A percentile compares a stretch with the other conserved stretches of the same genome.
phyloP scores from a whole-genome alignment of 92 coral and sea anemone genomes.

The Epizoanthus rinbou region DNA sequence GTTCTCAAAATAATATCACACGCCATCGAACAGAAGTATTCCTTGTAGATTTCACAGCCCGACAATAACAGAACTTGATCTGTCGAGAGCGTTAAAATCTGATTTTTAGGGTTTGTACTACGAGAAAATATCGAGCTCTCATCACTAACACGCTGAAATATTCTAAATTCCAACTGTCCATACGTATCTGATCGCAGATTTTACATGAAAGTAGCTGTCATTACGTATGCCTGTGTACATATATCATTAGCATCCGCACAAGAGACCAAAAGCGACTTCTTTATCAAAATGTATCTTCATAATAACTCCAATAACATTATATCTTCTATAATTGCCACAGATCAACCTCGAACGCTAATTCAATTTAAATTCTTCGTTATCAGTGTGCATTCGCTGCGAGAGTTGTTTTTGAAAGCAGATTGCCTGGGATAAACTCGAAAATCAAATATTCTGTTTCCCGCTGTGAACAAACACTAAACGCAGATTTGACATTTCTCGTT shows the following conservation, averaged over 20 bases:
- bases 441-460: slow-evolving; percentile 13
- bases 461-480: slow-evolving; percentile 18
- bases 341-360: slow-evolving; percentile 9
- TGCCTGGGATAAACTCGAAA: neutral
- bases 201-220: slow-evolving; percentile 2
- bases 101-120: neutral
- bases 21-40: too few relatives aligned
- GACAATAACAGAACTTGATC: neutral
- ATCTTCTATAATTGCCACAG: slow-evolving; percentile 8
- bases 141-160: neutral
- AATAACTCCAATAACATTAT: slow-evolving; percentile 6
- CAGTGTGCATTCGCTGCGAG: neutral
- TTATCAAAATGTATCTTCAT: neutral
- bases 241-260: neutral
- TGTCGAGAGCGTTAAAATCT: neutral
- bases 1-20: too few relatives aligned
- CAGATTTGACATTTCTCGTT: neutral
- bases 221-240: neutral
- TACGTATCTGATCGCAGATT: neutral
- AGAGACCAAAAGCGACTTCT: neutral
- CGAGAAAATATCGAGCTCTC: neutral
- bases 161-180: too few relatives aligned
- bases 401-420: neutral
- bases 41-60: neutral
- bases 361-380: slow-evolving; percentile 18